Percentiles rank a stretch among this genome's conserved stretches.
phyloP scores from a whole-genome alignment of 2,797 vertebrate species.

The Anas georgica region DNA sequence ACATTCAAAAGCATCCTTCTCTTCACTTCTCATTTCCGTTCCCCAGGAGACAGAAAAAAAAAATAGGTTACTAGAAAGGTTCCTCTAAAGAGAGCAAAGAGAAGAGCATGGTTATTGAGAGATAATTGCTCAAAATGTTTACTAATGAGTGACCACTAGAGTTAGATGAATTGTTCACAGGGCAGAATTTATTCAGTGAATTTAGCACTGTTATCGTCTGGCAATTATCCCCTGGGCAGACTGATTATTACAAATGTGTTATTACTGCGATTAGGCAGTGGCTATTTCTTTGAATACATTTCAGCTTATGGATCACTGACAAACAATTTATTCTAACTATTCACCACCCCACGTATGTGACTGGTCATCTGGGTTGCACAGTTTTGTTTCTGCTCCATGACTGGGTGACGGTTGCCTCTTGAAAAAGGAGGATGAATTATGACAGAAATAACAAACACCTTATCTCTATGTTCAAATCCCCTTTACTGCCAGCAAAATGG shows the following conservation, averaged over 20 bases:
- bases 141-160: conserved; percentile 63
- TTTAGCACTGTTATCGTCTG: conserved; percentile 22
- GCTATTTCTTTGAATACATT: not conserved
- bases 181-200: not conserved
- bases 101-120: conserved; percentile 63
- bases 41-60: conserved; percentile 64
- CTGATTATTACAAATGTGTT: conserved; percentile 24
- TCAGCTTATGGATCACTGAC: conserved; percentile 17
- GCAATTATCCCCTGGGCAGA: conserved; percentile 6
- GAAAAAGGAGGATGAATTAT: not conserved
- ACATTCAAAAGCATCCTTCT: conserved; percentile 69
- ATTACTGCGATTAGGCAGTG: not conserved
- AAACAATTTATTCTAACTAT: not conserved
- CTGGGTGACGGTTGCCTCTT: not conserved
- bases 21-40: conserved; percentile 67
- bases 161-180: conserved; percentile 24
- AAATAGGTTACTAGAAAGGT: conserved; percentile 72
- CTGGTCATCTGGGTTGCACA: not conserved
- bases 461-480: not conserved
- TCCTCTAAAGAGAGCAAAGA: conserved; percentile 52
- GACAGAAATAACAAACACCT: not conserved
- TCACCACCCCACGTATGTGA: not conserved
- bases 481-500: not conserved
- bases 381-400: not conserved
- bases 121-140: conserved; percentile 70